Evolutionary conservation across 2,797 vertebrate species (phyloP), one percentile per base, ranked within the genome.

Genomic region (Novumbra hubbsi): DNA sequence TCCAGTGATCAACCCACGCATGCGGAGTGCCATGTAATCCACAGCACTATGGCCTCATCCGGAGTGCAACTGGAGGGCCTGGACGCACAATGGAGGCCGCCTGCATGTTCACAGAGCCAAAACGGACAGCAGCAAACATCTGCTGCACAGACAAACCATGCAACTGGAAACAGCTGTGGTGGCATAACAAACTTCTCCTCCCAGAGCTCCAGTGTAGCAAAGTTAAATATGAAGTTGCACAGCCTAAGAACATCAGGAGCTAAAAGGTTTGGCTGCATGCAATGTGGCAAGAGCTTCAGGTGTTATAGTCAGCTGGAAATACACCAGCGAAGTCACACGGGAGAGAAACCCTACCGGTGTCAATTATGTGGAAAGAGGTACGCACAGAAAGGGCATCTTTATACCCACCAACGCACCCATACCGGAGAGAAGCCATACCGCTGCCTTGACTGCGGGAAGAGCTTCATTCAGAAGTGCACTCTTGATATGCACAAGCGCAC

Each of bases 391-490:
- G 93, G 93, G 0, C 93, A 94, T 73, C 81, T 94, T 64, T 93
- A 94, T 63, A 94, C 92, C 71, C 93, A 94, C 80, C 93, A 94
- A 89, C 91, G 93, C 67, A 94, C 93, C 4, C 93, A 94, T 83
- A 94, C 93, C 0, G 93, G 93, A 2, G 93, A 94, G 79, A 94
- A 93, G 86, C 93, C 93, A 0, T 94, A 94, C 71, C 87, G 90
- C 14, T 94, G 93, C 82, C 84, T 88, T 9, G 78, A 92, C 78
- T 94, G 93, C 70, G 92, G 90, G 48, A 94, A 93, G 83, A 90
- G 91, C 21, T 94, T 94, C 28, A 93, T 93, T 73, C 93, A 94
- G 86, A 94, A 94, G 79, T 94, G 93, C 76, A 94, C 92, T n/a
- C 89, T 93, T 0, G 93, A 94, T 67, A 94, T 93, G 92, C 92